Base-by-base conservation (phyloP, 2,888 invertebrate genomes). In the Drosophila prolongata region DNA sequence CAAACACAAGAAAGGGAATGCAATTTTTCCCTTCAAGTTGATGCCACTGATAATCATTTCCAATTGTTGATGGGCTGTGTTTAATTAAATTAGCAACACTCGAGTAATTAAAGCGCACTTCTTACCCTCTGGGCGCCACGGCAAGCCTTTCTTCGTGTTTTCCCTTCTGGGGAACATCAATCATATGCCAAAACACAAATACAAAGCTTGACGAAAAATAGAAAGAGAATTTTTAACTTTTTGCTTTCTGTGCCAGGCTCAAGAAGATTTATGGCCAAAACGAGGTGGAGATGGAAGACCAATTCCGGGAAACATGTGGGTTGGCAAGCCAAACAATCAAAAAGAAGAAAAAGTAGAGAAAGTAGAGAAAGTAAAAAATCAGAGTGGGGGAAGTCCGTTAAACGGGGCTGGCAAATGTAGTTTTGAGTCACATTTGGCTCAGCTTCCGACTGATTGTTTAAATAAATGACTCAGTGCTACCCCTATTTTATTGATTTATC, bases 81-180 rank as follows among this genome's bases (percentile, higher is more conserved):
- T 68, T 76, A 85, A 87, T 83, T 82, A 71, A 87, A 87, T 87
- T 76, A 85, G 68, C 76, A 64, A 40, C 69, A 72, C 72, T 43
- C 78, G 59, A 82, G 75, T 85, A 85, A 88, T 85, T 82, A 79
- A 60, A 69, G 43, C 38, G 14, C 37, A 30, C 35, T 16, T 11
- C 13, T 44, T 1, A 14, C 34, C 13, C 11, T 34, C 11, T 35
- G 3, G 10, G 35, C 10, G 3, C 27, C 24, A 24, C 24, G n/a
- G 16, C 1, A 10, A 57, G 11, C 46, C 69, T 40, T 69, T 52
- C 58, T 52, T 6, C 13, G 10, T 19, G 8, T 35, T 27, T 30
- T 40, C 40, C 49, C 27, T 35, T 57, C 35, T 6, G 46, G 35
- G 37, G 0, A 69, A 44, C 69, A 59, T 69, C 70, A 68, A 68